Evolutionary conservation across 2,113 vertebrate genomes (phyloP), one percentile per base, ranked within the genome.

Genomic region (Daboia siamensis): DNA sequence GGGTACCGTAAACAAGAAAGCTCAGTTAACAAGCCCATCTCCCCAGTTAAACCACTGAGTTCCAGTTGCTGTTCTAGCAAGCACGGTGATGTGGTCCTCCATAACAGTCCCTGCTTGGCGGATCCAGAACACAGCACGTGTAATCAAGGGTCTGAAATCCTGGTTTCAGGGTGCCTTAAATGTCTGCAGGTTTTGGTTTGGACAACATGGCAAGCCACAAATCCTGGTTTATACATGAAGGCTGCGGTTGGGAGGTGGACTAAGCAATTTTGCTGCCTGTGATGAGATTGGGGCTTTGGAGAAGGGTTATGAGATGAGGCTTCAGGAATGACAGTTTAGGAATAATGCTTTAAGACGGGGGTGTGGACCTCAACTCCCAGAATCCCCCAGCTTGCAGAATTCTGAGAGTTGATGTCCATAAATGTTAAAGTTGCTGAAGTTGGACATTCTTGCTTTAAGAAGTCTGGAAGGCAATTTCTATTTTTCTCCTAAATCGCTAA

Each of bases 31-130:
- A 8, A 17, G 13, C 13, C 12, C 29, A 5, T 69, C 4, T n/a
- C 64, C 4, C 12, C 1, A 39, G n/a, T 1, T 44, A 3, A 39
- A 39, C 33, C 33, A 7, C 2, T 39, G 33, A 0, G 0, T 9
- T 17, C 15, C 33, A 21, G 6, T 6, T 74, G 69, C 17, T 56
- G 4, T 56, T 5, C 20, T 20, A 56, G 4, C 55, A 56, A 20
- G 17, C 15, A 7, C 20, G 69, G 15, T 20, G n/a, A 5, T 33
- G 39, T 80, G 33, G 33, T 9, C 7, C 33, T 80, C 33, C 69
- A 8, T 39, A 39, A 39, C 17, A 80, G 6, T 2, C 7, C 33
- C 3, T 3, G n/a, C 33, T 39, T 20, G 69, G 33, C 9, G 17
- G 69, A 80, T 39, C 33, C 7, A 3, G 69, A 3, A 80, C 6